These are phyloP conservation scores for Dicyrtoma fusca DNA, from an alignment of 2,888 invertebrate species.

Conservation along the genomic window DNA sequence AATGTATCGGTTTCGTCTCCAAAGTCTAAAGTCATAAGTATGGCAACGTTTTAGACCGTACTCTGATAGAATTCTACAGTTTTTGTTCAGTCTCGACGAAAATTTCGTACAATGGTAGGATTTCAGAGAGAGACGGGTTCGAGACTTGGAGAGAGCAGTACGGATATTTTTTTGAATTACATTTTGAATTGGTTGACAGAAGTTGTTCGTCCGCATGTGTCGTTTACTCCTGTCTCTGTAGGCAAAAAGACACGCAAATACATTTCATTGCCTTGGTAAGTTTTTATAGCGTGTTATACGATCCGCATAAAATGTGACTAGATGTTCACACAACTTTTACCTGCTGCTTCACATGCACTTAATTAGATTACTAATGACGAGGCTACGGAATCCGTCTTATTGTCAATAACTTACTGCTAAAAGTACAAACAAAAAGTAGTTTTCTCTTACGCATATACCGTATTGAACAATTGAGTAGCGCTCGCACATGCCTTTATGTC, in stretches of 20 bases:
- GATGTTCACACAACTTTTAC: background rate
- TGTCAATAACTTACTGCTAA: constrained; percentile 19
- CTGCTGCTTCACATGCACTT: constrained; percentile 20
- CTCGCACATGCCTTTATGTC: background rate
- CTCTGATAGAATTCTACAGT: too few relatives aligned
- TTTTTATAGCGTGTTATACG: constrained; percentile 18
- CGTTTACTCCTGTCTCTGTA: too few relatives aligned
- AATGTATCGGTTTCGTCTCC: too few relatives aligned
- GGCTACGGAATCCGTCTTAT: constrained; percentile 4
- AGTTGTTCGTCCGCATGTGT: too few relatives aligned
- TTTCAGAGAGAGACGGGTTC: background rate
- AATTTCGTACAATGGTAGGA: too few relatives aligned
- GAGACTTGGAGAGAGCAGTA: too few relatives aligned
- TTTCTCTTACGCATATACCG: background rate
- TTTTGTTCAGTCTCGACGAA: too few relatives aligned
- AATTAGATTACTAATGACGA: constrained; percentile 30
- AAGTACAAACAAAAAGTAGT: background rate
- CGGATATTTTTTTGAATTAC: too few relatives aligned
- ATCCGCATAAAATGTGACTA: constrained; percentile 16
- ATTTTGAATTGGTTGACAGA: too few relatives aligned
- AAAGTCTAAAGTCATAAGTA: too few relatives aligned
- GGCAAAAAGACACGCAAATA: background rate
- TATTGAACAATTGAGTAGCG: too few relatives aligned
- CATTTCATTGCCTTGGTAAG: constrained; percentile 14
- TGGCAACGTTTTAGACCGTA: too few relatives aligned